Conservation (phyloP, 2,888 invertebrate species). For the Salticus scenicus region DNA sequence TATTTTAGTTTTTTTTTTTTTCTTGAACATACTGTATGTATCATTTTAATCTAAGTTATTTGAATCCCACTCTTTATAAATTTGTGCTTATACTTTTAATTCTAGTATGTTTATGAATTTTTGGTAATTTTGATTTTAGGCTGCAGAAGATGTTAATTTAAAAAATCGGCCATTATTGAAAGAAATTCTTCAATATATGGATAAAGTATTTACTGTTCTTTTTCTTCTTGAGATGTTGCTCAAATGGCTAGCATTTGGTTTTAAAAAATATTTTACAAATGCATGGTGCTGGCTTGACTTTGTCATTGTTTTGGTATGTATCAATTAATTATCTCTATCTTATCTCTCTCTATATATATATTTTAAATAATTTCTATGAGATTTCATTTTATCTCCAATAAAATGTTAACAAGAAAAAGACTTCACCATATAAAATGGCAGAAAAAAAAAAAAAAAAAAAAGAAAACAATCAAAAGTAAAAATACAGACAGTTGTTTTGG, state of each 20-base stretch:
- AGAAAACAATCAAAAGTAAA: too few species aligned
- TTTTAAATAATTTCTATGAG: not conserved
- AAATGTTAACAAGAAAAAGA: too few species aligned
- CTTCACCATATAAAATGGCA: too few species aligned
- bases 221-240: slow-evolving; percentile 99
- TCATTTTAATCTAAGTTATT: too few species aligned
- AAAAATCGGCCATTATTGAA: slow-evolving; percentile 91
- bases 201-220: slow-evolving; percentile 97
- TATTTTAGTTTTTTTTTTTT: too few species aligned
- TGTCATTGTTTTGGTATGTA: slow-evolving; percentile 95
- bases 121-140: slow-evolving; percentile 81
- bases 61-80: too few species aligned
- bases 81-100: too few species aligned
- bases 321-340: too few species aligned
- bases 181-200: slow-evolving; percentile 96
- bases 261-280: slow-evolving; percentile 97
- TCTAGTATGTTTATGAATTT: too few species aligned
- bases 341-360: not conserved
- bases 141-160: slow-evolving; percentile 96
- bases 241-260: slow-evolving; percentile 98
- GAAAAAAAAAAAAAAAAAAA: too few species aligned
- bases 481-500: too few species aligned
- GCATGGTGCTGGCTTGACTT: slow-evolving; percentile 99
- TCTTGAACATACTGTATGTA: too few species aligned
- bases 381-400: not conserved